Evolutionary conservation across 2,888 invertebrate genomes (phyloP).

Genomic region (Linhomoeus sp.): DNA sequence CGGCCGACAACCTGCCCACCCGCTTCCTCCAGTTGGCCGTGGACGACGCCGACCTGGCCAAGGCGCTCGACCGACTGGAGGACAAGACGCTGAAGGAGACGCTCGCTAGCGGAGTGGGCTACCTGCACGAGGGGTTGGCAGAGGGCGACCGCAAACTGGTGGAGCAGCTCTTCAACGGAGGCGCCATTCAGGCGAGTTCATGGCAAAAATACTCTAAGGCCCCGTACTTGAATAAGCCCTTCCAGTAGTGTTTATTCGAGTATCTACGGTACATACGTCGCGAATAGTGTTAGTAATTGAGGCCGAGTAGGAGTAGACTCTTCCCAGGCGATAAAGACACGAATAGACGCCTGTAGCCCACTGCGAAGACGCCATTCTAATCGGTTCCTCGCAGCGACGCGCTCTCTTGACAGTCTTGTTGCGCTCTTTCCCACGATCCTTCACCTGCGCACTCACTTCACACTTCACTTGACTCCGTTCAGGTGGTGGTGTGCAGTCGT

Average conservation of each 20-base stretch:
- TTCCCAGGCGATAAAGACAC: too few relatives aligned
- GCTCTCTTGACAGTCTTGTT: neutral
- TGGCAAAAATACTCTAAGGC: too few relatives aligned
- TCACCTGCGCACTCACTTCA: too few relatives aligned
- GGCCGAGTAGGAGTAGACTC: too few relatives aligned
- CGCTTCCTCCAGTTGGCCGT: slow-evolving; percentile 52
- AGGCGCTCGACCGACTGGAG: slow-evolving; percentile 17
- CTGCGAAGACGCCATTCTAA: neutral
- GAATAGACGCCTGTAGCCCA: too few relatives aligned
- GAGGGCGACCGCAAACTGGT: slow-evolving; percentile 65
- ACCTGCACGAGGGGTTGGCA: slow-evolving; percentile 80
- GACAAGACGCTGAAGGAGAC: slow-evolving; percentile 82
- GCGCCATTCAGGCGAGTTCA: slow-evolving; percentile 48
- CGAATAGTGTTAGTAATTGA: too few relatives aligned
- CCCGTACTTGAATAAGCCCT: too few relatives aligned
- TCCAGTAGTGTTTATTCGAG: too few relatives aligned
- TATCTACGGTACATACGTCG: too few relatives aligned
- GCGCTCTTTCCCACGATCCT: too few relatives aligned
- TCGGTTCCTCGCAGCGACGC: neutral
- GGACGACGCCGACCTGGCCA: slow-evolving; percentile 18
- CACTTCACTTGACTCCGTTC: too few relatives aligned
- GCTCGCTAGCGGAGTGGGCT: slow-evolving; percentile 80
- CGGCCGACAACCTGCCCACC: slow-evolving; percentile 63
- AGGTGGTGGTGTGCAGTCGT: slow-evolving; percentile 72
- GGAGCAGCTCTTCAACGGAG: slow-evolving; percentile 74